These are phyloP conservation scores for Galendromus occidentalis DNA, from an alignment of 1,140 invertebrate species.

Conservation along the genomic window DNA sequence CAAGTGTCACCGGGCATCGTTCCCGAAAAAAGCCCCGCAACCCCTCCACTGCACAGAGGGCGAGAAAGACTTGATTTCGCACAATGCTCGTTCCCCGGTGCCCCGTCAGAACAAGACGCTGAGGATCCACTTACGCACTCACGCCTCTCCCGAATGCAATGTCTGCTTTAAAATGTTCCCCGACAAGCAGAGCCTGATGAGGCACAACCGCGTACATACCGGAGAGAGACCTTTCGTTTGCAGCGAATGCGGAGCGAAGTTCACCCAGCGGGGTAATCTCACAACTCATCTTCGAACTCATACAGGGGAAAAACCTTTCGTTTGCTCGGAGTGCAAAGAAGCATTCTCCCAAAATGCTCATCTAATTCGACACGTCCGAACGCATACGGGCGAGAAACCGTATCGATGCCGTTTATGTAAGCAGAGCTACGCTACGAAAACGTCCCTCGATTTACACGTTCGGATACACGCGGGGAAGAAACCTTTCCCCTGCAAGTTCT, in stretches of 20 bases:
- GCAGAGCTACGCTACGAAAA: constrained; percentile 34
- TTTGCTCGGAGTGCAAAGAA: background rate
- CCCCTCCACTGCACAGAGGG: too few relatives aligned
- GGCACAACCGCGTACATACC: constrained; percentile 23
- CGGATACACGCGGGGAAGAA: constrained; percentile 27
- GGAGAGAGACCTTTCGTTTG: constrained; percentile 23
- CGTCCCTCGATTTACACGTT: constrained; percentile 39
- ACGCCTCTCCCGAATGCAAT: too few relatives aligned
- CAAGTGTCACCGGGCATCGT: too few relatives aligned
- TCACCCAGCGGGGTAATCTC: constrained; percentile 24
- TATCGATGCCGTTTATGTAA: constrained; percentile 43
- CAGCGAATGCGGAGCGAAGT: constrained; percentile 17
- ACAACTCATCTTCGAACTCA: constrained; percentile 17
- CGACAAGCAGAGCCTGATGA: constrained; percentile 32
- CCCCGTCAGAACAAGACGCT: too few relatives aligned
- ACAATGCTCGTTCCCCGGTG: too few relatives aligned
- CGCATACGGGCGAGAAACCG: constrained; percentile 49
- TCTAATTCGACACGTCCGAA: constrained; percentile 22
- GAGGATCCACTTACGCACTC: too few relatives aligned
- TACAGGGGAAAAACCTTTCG: constrained; percentile 1
- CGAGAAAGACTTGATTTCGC: too few relatives aligned
- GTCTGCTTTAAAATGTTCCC: too few relatives aligned
- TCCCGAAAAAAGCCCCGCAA: too few relatives aligned
- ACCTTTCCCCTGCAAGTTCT: constrained; percentile 29
- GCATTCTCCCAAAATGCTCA: background rate